Percentiles rank a stretch among this genome's conserved stretches.
Evolutionary conservation across 1,140 invertebrate genomes (phyloP).

Genomic region (Riptortus pedestris): DNA sequence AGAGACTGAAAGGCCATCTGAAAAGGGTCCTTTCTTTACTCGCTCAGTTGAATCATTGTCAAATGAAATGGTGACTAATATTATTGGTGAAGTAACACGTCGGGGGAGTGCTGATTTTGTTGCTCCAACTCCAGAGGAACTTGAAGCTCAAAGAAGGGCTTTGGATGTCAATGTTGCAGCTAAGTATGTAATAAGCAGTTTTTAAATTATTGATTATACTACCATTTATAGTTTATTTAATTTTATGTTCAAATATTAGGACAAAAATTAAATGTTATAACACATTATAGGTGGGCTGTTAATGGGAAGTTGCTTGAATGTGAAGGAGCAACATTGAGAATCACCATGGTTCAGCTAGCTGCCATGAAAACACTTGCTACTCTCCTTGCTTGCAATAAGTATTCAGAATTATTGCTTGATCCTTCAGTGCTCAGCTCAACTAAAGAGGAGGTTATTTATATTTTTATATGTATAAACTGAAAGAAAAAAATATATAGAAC

Average conservation of each 20-base stretch:
- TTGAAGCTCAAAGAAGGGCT: conserved; percentile 22
- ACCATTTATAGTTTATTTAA: too few species aligned
- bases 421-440: conserved; percentile 31
- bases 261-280: too few species aligned
- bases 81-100: conserved; percentile 42
- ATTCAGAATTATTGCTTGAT: conserved; percentile 46
- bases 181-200: conserved; percentile 24
- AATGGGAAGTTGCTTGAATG: conserved; percentile 37
- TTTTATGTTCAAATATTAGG: too few species aligned
- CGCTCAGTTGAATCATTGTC: conserved; percentile 42
- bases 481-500: neutral
- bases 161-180: conserved; percentile 18
- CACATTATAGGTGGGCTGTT: conserved; percentile 31
- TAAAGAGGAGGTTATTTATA: conserved; percentile 25
- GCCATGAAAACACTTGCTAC: conserved; percentile 46
- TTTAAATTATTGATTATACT: too few species aligned
- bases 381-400: conserved; percentile 43
- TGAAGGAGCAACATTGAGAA: conserved; percentile 39
- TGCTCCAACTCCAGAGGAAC: conserved; percentile 23
- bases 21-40: conserved; percentile 26
- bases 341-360: conserved; percentile 45
- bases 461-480: neutral
- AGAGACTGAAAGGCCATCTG: conserved; percentile 15
- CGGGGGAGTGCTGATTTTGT: conserved; percentile 33
- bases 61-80: conserved; percentile 43